These are phyloP conservation scores for Heliconius hermathena DNA, from an alignment of 1,140 invertebrate species.

Conservation along the genomic window DNA sequence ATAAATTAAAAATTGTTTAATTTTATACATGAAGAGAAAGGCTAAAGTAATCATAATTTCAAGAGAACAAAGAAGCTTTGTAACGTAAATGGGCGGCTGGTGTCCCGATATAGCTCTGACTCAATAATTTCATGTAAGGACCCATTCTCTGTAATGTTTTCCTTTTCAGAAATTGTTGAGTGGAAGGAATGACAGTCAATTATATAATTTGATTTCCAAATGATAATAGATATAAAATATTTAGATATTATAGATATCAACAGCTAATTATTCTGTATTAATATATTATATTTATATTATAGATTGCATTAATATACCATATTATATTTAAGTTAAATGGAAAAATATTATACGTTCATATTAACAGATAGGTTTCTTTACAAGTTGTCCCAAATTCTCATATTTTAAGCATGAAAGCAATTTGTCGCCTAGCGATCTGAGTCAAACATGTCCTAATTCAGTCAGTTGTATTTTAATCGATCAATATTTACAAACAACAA, in stretches of 20 bases:
- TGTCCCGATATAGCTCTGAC: conserved; percentile 60
- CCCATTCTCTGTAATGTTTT: conserved; percentile 23
- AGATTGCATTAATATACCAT: too few species aligned
- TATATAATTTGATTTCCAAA: background rate
- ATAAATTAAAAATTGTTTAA: background rate
- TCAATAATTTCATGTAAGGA: conserved; percentile 41
- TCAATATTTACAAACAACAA: conserved; percentile 36
- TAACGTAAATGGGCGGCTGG: conserved; percentile 40
- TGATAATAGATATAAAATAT: background rate
- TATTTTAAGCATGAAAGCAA: conserved; percentile 15
- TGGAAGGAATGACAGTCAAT: background rate
- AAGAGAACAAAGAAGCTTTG: conserved; percentile 31
- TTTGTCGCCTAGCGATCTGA: conserved; percentile 61
- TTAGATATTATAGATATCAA: too few species aligned
- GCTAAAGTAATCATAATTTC: conserved; percentile 20
- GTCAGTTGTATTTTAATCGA: conserved; percentile 26
- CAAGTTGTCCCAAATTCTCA: background rate
- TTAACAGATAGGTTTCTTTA: background rate
- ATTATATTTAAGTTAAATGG: too few species aligned
- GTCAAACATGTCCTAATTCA: conserved; percentile 55
- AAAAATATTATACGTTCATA: too few species aligned
- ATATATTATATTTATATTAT: too few species aligned
- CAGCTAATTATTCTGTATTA: too few species aligned
- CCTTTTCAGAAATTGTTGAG: background rate
- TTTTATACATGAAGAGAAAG: conserved; percentile 10